Conservation (phyloP, 2,797 vertebrate genomes). For the Morus bassanus region DNA sequence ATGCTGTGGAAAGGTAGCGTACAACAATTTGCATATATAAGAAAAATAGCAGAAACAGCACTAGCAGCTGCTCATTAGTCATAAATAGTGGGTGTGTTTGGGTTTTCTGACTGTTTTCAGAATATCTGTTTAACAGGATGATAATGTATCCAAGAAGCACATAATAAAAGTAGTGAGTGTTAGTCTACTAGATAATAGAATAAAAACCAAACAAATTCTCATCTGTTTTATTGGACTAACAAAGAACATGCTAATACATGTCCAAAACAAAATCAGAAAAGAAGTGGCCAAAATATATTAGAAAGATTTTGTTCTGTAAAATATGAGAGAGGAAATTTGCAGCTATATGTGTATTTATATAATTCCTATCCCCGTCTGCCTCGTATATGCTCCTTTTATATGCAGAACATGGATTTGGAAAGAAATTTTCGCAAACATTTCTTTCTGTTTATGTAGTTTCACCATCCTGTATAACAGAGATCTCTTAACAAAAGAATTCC, state of each 20-base stretch:
- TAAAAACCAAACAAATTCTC: background rate
- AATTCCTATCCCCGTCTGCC: background rate
- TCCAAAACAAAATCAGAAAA: background rate
- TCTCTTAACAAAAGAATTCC: background rate
- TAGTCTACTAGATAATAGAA: background rate
- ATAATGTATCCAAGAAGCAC: background rate
- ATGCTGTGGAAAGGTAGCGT: constrained; percentile 93
- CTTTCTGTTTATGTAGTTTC: background rate
- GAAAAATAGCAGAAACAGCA: background rate
- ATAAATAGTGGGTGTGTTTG: constrained; percentile 2
- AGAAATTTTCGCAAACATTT: background rate
- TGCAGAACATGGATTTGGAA: background rate
- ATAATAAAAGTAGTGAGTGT: background rate
- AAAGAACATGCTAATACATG: background rate
- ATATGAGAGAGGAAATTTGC: background rate
- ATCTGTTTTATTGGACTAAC: background rate
- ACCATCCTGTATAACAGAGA: background rate
- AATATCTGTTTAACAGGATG: background rate
- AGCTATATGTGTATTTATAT: background rate
- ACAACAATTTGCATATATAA: background rate
- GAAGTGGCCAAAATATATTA: background rate
- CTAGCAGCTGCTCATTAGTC: constrained; percentile 8
- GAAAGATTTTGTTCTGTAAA: background rate
- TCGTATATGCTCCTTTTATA: background rate
- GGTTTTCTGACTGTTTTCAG: background rate